Base-by-base conservation (phyloP, 2,797 vertebrate species). In the Coendou prehensilis region DNA sequence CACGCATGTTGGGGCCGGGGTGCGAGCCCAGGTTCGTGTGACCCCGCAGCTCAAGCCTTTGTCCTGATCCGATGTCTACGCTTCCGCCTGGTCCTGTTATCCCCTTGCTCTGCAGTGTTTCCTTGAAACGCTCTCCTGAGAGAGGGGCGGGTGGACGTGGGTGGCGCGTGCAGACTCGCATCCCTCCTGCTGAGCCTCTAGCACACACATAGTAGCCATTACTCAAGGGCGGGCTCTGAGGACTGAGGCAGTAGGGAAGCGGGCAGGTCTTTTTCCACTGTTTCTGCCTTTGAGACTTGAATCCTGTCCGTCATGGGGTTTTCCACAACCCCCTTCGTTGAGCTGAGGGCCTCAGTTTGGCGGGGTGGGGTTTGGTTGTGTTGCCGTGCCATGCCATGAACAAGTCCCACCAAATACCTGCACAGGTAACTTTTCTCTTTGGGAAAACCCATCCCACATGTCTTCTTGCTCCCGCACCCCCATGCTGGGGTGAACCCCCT, bases 271-370 rank as follows among this genome's bases (percentile, higher is more conserved):
- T 52, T 4, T 18, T 30, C 23, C 23, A 7, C n/a, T 37, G 23
- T 10, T 11, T 28, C 33, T 7, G 6, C 86, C n/a, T 69, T 4
- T 15, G 17, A 63, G 59, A 54, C 33, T 37, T 28, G 9, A 52
- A 18, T 45, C 17, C 0, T 30, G 0, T 50, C 1, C 41, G 71
- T 47, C 41, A 9, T 6, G 90, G 41, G 23, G 47, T 73, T 18
- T 33, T 41, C 50, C 7, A 0, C 3, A 3, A 10, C 5, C 30
- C 18, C 28, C 54, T 61, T 13, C 7, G 0, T 10, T 22, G 73
- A 79, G 50, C 64, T 1, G 15, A 13, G 54, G 1, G 26, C 89
- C 54, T 56, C 5, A 0, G 0, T 64, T 33, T 73, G 33, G 37
- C 15, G 9, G 28, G 14, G 2, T 28, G 6, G 17, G 11, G 6